A percentile compares a stretch with the other conserved stretches of the same genome.
phyloP scores from a whole-genome alignment of 2,888 invertebrate genomes.

The Zonitis immaculata region DNA sequence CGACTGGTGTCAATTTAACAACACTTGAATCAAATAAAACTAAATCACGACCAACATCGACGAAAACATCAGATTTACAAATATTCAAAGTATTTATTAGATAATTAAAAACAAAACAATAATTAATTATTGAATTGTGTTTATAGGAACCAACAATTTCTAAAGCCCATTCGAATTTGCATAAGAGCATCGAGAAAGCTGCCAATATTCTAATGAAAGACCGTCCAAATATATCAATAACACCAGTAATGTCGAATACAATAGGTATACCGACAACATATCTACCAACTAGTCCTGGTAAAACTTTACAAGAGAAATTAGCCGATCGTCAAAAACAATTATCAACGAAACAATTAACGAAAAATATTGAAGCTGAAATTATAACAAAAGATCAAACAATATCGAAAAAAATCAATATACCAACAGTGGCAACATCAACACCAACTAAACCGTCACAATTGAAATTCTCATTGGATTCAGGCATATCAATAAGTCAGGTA shows the following conservation, averaged over 20 bases:
- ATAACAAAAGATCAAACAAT: constrained; percentile 20
- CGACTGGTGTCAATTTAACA: background rate
- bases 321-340: constrained; percentile 60
- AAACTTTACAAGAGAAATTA: constrained; percentile 65
- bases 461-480: constrained; percentile 40
- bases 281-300: constrained; percentile 54
- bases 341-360: constrained; percentile 29
- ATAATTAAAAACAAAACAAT: background rate
- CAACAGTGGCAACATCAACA: background rate
- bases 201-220: constrained; percentile 42
- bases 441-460: constrained; percentile 42
- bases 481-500: constrained; percentile 45
- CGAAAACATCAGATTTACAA: background rate
- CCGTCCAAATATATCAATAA: constrained; percentile 51
- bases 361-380: constrained; percentile 28
- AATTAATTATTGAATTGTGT: constrained; percentile 1
- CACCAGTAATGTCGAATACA: constrained; percentile 37
- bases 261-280: constrained; percentile 41
- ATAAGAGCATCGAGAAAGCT: constrained; percentile 22
- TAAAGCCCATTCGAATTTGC: constrained; percentile 7
- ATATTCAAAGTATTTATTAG: background rate
- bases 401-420: constrained; percentile 28
- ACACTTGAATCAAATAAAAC: background rate
- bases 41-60: background rate
- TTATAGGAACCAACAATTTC: constrained; percentile 13